Conservation (phyloP, 1,140 invertebrate genomes). For the Nymphalis io region DNA sequence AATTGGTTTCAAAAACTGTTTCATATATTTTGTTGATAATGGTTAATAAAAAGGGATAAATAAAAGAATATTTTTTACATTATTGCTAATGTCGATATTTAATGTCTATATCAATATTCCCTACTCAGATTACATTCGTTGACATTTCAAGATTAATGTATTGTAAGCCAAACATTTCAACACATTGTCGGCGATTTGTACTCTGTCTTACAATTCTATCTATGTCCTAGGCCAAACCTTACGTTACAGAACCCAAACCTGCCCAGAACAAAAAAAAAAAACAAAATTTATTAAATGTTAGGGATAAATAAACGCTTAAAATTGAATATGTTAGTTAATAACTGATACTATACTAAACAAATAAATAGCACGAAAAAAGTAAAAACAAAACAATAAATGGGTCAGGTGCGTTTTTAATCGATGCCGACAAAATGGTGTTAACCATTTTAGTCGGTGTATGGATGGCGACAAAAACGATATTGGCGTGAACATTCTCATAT, state of each 20-base stretch:
- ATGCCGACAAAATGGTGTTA: conserved; percentile 14
- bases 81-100: conserved; percentile 82
- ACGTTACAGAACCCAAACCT: conserved; percentile 77
- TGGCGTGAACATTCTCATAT: conserved; percentile 34
- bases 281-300: conserved; percentile 59
- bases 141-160: conserved; percentile 77
- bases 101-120: conserved; percentile 80
- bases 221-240: conserved; percentile 81
- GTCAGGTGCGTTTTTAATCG: conserved; percentile 58
- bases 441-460: conserved; percentile 19
- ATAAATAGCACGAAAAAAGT: conserved; percentile 67
- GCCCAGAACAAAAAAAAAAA: conserved; percentile 72
- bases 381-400: conserved; percentile 68
- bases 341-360: conserved; percentile 69
- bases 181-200: conserved; percentile 75
- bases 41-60: conserved; percentile 46
- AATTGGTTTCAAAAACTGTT: neutral
- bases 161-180: conserved; percentile 72
- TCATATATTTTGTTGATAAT: neutral
- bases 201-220: conserved; percentile 78
- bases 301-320: conserved; percentile 63
- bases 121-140: conserved; percentile 82
- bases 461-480: conserved; percentile 21
- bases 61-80: conserved; percentile 80
- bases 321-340: conserved; percentile 61